Base-by-base conservation (phyloP, 1,140 invertebrate genomes). In the Spodoptera litura region DNA sequence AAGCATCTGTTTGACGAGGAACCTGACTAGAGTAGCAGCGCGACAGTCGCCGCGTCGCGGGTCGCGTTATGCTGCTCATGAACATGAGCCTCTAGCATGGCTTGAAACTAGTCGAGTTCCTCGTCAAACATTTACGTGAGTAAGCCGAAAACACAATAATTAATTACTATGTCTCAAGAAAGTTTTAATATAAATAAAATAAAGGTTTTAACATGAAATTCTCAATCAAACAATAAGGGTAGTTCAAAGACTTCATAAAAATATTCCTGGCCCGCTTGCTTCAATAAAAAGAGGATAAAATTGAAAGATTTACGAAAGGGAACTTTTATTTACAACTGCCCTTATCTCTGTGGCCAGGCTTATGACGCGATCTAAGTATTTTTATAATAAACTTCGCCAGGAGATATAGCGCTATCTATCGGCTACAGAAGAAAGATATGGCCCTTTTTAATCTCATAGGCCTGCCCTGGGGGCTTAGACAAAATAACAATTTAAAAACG, bases 271-370 rank as follows among this genome's bases (percentile, higher is more conserved):
- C 15, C 31, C 64, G 44, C 38, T 44, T 66, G 64, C 25, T 62
- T 12, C 25, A 64, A 75, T 75, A 78, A 78, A 78, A 78, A 62
- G 58, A 10, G 49, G 49, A 78, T 78, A 78, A 72, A 78, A 72
- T 62, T 71, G 38, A 38, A 56, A 27, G 56, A 59, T 72, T 78
- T 71, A 78, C 27, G 12, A 20, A 44, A 72, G 70, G 52, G 61
- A 20, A 64, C n/a, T 77, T 66, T 78, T 71, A 71, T 78, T 78
- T 71, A 72, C 27, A 58, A 58, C 8, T 44, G 9, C n/a, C 49
- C 68, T 72, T 78, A 78, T 78, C 77, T 72, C 31, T 53, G 27
- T n/a, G 27, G 20, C 56, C 77, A 72, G 59, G 77, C 68, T 73
- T 62, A 78, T 61, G 68, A 35, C 56, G 8, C 13, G 44, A n/a